Evolutionary conservation across 2,797 vertebrate genomes (phyloP).

Genomic region (Arctocebus calabarensis): DNA sequence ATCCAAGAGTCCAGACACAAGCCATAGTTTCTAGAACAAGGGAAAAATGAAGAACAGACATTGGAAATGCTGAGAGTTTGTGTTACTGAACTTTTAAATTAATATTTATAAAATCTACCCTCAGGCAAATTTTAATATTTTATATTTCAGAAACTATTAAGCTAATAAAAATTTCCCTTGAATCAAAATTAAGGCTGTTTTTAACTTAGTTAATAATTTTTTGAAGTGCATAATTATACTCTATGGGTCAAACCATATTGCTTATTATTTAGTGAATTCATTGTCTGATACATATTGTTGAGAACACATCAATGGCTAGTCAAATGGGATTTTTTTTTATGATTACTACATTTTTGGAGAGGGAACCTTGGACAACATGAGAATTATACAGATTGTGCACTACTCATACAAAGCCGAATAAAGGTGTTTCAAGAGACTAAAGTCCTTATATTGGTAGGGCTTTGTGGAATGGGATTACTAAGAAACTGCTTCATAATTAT

Average conservation of each 20-base stretch:
- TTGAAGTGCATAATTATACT: not conserved
- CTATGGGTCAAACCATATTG: not conserved
- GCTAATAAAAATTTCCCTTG: not conserved
- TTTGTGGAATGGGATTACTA: not conserved
- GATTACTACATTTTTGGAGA: not conserved
- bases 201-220: not conserved
- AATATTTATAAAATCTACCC: not conserved
- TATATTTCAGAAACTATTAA: not conserved
- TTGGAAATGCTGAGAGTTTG: not conserved
- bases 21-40: not conserved
- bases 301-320: not conserved
- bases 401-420: not conserved
- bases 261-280: not conserved
- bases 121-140: conserved; percentile 35
- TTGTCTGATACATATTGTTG: not conserved
- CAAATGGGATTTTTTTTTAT: conserved; percentile 1
- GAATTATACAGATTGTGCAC: not conserved
- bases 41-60: not conserved
- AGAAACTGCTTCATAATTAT: not conserved
- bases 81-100: not conserved
- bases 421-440: not conserved
- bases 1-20: not conserved
- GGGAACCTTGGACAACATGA: not conserved
- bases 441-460: not conserved
- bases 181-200: not conserved